phyloP scores from a whole-genome alignment of 2,888 invertebrate genomes.

The Melanchra persicariae region DNA sequence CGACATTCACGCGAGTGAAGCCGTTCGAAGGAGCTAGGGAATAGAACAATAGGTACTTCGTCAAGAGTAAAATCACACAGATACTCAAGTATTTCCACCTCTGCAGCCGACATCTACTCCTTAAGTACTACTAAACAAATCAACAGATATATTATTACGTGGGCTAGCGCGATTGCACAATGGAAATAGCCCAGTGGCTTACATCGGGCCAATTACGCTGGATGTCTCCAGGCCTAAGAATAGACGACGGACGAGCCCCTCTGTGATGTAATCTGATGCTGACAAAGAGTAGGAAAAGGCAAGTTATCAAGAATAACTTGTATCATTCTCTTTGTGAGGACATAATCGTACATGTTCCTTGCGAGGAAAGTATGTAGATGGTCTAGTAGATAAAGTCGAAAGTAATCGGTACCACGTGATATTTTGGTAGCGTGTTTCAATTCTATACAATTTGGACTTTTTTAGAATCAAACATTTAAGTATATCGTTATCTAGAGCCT shows the following conservation, averaged over 20 bases:
- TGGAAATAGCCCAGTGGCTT: conserved; percentile 69
- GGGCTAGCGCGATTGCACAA: conserved; percentile 50
- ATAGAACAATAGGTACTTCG: background rate
- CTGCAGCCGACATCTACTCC: conserved; percentile 6
- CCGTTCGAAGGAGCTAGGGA: no score
- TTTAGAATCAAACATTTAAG: no score
- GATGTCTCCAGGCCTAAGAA: conserved; percentile 69
- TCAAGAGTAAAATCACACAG: background rate
- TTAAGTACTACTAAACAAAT: conserved; percentile 39
- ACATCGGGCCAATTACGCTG: conserved; percentile 70
- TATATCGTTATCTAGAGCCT: no score
- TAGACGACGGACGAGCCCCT: conserved; percentile 75
- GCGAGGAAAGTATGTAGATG: no score
- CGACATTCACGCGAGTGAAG: background rate
- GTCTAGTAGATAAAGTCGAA: background rate
- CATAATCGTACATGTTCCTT: background rate
- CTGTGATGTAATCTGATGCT: conserved; percentile 47
- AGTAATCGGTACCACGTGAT: background rate
- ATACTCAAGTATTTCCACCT: conserved; percentile 11
- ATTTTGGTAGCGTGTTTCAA: no score
- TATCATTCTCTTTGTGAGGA: background rate
- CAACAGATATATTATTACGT: conserved; percentile 52
- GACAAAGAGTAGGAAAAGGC: conserved; percentile 46
- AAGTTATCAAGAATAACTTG: conserved; percentile 11
- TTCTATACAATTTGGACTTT: no score